A percentile compares a stretch with the other conserved stretches of the same genome.
These are phyloP conservation scores for Tenthredo distinguenda DNA, from an alignment of 2,888 invertebrate genomes.

Conservation along the genomic window DNA sequence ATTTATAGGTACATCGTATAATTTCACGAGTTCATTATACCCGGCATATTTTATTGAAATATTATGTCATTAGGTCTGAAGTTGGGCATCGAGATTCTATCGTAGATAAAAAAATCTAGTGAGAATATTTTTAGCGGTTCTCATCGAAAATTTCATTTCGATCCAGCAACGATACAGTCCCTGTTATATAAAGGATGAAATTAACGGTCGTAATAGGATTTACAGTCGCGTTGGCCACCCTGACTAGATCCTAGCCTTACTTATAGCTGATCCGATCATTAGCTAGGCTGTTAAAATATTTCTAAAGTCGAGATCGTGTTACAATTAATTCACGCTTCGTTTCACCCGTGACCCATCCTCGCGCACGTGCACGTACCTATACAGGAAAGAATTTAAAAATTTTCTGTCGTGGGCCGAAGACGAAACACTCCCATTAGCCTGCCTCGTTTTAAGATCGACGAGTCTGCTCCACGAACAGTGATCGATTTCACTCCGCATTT, in stretches of 20 bases:
- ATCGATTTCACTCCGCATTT: constrained; percentile 17
- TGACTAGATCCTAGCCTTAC: neutral
- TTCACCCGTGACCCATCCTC: constrained; percentile 10
- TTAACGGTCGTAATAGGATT: neutral
- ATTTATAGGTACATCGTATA: neutral
- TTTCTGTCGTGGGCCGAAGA: constrained; percentile 33
- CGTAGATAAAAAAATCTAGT: neutral
- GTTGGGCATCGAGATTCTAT: neutral
- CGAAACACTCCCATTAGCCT: constrained; percentile 13
- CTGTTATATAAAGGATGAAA: neutral
- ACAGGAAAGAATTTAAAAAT: neutral
- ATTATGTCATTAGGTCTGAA: neutral
- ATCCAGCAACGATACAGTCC: neutral
- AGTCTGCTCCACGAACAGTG: neutral
- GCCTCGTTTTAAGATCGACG: constrained; percentile 5
- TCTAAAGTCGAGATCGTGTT: constrained; percentile 23
- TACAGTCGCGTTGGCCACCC: neutral
- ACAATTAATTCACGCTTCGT: constrained; percentile 45
- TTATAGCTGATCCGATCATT: neutral
- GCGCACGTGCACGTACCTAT: neutral
- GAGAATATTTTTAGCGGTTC: neutral
- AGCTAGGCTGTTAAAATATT: constrained; percentile 37
- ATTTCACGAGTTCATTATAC: neutral
- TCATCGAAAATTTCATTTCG: neutral
- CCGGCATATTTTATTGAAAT: neutral